Percentiles rank a stretch among this genome's conserved stretches.
Evolutionary conservation across 2,113 vertebrate genomes (phyloP).

Genomic region (Spea multiplicata): DNA sequence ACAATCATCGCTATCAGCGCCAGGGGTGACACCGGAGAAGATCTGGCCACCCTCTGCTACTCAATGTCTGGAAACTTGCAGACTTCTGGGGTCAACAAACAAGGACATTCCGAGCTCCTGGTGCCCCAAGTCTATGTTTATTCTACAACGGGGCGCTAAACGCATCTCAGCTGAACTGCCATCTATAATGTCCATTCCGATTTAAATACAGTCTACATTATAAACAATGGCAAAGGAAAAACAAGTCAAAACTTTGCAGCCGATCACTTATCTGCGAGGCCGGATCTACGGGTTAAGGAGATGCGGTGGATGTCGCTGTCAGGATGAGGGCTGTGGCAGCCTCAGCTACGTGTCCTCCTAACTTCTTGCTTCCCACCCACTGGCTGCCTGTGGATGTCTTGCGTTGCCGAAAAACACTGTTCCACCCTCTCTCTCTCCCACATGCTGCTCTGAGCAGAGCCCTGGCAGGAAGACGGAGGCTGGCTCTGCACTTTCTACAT

Average conservation of each 20-base stretch:
- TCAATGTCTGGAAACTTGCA: not conserved
- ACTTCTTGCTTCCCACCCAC: constrained; percentile 35
- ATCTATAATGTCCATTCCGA: not conserved
- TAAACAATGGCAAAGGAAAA: not conserved
- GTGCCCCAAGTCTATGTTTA: not conserved
- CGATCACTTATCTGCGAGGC: not conserved
- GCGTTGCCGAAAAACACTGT: not conserved
- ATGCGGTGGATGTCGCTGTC: not conserved
- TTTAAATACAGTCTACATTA: not conserved
- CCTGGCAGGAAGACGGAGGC: constrained; percentile 18
- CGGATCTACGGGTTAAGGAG: not conserved
- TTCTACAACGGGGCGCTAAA: not conserved
- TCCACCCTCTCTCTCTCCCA: constrained; percentile 33
- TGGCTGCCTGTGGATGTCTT: constrained; percentile 1
- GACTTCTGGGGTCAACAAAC: not conserved
- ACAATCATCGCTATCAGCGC: not conserved
- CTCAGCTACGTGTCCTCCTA: constrained; percentile 38
- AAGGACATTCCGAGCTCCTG: not conserved
- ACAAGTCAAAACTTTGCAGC: not conserved
- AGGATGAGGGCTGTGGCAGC: constrained; percentile 27
- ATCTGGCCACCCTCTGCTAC: not conserved
- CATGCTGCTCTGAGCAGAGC: constrained; percentile 8
- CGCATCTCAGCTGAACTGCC: not conserved
- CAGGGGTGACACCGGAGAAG: not conserved
- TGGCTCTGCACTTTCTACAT: not conserved